phyloP scores from a whole-genome alignment of 2,797 vertebrate species.

The Cygnus olor region DNA sequence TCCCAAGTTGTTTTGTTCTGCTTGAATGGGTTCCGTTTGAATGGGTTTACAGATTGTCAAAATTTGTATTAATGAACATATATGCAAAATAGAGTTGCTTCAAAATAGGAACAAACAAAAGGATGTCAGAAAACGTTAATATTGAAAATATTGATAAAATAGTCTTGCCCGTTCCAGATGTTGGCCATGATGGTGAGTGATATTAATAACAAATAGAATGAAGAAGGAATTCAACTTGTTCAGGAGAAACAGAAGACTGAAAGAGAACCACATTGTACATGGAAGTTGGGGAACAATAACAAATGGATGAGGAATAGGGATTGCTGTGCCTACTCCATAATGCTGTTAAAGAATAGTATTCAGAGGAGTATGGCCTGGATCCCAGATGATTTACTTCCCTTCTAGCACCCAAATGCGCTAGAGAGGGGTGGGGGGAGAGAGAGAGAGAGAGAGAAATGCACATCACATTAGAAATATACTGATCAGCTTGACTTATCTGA shows the following conservation, averaged over 20 bases:
- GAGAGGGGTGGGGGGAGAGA: too few relatives aligned
- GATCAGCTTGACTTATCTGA: neutral
- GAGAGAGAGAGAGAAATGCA: too few relatives aligned
- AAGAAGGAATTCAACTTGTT: neutral
- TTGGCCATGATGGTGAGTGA: neutral
- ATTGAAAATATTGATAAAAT: neutral
- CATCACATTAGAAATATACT: neutral
- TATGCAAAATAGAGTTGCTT: neutral
- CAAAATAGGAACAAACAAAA: neutral
- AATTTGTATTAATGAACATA: neutral
- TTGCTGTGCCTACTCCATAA: neutral
- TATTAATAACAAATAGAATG: neutral
- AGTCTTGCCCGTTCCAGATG: neutral
- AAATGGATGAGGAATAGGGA: neutral
- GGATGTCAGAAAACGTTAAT: neutral
- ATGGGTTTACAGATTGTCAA: neutral
- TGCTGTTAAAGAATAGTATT: neutral
- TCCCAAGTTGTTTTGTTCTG: neutral
- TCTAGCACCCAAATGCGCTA: neutral
- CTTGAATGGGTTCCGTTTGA: neutral
- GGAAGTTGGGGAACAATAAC: neutral
- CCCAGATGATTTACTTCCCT: neutral
- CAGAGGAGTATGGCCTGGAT: neutral
- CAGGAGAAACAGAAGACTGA: neutral
- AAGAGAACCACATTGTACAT: rapidly evolving